Conservation (phyloP, 2,113 vertebrate genomes). For the Myotis davidii region DNA sequence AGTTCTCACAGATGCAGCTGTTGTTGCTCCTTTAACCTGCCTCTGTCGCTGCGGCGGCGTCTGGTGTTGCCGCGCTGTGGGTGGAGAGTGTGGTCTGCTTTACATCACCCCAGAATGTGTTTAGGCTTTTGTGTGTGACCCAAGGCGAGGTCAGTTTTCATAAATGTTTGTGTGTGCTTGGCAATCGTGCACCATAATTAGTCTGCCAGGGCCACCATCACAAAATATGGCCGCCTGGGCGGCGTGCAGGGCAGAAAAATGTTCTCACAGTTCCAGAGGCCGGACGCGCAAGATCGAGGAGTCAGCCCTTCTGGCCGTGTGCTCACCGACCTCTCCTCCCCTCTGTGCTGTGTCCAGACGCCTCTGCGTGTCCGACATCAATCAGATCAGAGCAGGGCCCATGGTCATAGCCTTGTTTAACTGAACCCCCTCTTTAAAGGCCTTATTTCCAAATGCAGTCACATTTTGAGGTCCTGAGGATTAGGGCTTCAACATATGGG, state of each 20-base stretch:
- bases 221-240: too few relatives aligned
- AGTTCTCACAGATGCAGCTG: neutral
- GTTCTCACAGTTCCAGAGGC: neutral
- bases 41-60: neutral
- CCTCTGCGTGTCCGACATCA: neutral
- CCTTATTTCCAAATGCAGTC: too few relatives aligned
- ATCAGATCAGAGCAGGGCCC: fast-evolving
- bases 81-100: neutral
- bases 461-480: neutral
- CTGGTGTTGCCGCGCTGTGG: neutral
- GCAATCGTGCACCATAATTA: fast-evolving
- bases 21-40: neutral
- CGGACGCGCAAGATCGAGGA: neutral
- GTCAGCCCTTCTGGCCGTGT: neutral
- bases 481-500: neutral
- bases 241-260: neutral
- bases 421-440: neutral
- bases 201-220: neutral
- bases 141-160: neutral
- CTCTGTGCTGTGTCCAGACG: neutral
- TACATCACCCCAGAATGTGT: neutral
- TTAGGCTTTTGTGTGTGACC: neutral
- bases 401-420: too few relatives aligned
- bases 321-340: too few relatives aligned
- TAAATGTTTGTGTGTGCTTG: neutral